phyloP scores from a whole-genome alignment of 1,140 invertebrate species.

The Thalassaphorura encarpata region DNA sequence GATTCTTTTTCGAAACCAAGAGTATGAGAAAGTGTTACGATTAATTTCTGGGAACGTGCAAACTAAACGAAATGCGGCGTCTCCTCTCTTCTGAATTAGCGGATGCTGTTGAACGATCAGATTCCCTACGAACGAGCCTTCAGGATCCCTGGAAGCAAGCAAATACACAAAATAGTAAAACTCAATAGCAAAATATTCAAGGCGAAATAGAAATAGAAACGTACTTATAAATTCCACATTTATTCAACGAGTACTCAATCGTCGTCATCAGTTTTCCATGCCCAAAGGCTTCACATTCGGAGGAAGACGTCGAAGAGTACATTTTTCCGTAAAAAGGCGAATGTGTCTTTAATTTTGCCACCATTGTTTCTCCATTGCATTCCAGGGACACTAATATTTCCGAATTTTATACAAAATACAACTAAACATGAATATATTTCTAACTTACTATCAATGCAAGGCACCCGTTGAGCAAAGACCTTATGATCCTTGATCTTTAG shows the following conservation, averaged over 20 bases:
- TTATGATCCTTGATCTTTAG: conserved; percentile 23
- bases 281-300: conserved; percentile 31
- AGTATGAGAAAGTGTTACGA: conserved; percentile 25
- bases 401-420: background rate
- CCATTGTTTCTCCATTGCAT: conserved; percentile 29
- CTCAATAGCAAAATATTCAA: background rate
- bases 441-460: conserved; percentile 31
- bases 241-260: conserved; percentile 25
- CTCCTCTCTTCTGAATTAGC: conserved; percentile 30
- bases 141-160: conserved; percentile 16
- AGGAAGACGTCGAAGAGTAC: conserved; percentile 18
- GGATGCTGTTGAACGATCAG: conserved; percentile 33
- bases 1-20: conserved; percentile 30
- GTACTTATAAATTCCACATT: conserved; percentile 29
- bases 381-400: conserved; percentile 27
- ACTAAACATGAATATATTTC: background rate
- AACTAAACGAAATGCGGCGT: conserved; percentile 29
- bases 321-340: conserved; percentile 33
- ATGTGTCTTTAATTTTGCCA: conserved; percentile 29
- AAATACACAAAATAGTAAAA: conserved; percentile 1
- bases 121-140: conserved; percentile 29
- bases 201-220: background rate
- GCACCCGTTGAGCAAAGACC: conserved; percentile 26
- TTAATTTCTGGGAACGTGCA: conserved; percentile 29
- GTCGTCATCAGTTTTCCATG: conserved; percentile 27